These are phyloP conservation scores for Heliconius hermathena DNA, from an alignment of 1,140 invertebrate genomes.

Conservation along the genomic window DNA sequence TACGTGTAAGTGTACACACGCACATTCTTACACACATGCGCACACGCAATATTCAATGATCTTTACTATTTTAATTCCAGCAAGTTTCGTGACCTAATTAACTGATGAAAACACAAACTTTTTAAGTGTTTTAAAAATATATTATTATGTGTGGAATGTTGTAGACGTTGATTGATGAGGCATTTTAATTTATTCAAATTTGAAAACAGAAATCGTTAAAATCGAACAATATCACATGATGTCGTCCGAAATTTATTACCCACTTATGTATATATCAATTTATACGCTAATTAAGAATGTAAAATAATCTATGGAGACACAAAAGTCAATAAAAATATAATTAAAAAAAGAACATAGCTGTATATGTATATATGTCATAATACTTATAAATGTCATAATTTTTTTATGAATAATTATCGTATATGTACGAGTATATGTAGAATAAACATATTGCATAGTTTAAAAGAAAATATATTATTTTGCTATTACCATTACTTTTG, in stretches of 20 bases:
- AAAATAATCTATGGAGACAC: background rate
- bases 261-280: background rate
- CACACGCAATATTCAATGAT: constrained; percentile 8
- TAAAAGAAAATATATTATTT: no score
- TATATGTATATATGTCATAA: no score
- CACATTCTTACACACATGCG: background rate
- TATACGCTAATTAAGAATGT: background rate
- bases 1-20: background rate
- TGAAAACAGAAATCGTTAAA: background rate
- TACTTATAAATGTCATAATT: no score
- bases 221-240: background rate
- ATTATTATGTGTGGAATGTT: background rate
- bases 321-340: no score
- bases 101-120: background rate
- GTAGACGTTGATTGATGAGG: background rate
- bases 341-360: no score
- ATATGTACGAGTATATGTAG: no score
- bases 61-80: constrained; percentile 2
- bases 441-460: no score
- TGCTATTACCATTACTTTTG: no score
- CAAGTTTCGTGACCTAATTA: background rate
- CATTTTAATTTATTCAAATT: background rate
- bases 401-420: no score
- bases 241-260: background rate
- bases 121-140: background rate